A percentile compares a stretch with the other conserved stretches of the same genome.
These are phyloP conservation scores for Lucilia sericata DNA, from an alignment of 1,140 invertebrate species.

Conservation along the genomic window DNA sequence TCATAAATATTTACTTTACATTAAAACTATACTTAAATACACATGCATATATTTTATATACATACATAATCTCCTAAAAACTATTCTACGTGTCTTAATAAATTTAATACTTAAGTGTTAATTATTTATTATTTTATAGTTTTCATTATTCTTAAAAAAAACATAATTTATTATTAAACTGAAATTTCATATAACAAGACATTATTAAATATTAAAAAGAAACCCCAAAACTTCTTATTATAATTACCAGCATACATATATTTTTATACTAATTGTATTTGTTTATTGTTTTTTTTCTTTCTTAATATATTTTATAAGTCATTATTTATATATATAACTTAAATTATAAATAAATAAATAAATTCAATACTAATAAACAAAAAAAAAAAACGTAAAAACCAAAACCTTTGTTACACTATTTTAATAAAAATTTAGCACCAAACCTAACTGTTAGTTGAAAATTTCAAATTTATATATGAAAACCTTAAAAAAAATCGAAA, in stretches of 20 bases:
- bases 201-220: background rate
- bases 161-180: background rate
- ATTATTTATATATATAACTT: background rate
- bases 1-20: background rate
- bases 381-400: background rate
- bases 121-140: background rate
- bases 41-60: background rate
- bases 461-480: too few relatives aligned
- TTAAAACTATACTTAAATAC: background rate
- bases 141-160: background rate
- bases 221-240: background rate
- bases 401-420: slow-evolving; percentile 3
- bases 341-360: background rate
- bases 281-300: background rate
- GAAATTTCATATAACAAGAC: background rate
- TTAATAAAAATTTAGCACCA: background rate
- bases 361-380: slow-evolving; percentile 7
- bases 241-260: background rate
- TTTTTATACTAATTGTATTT: slow-evolving; percentile 20
- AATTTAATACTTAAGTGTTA: slow-evolving; percentile 2
- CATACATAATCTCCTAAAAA: slow-evolving; percentile 7
- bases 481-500: too few relatives aligned
- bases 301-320: background rate
- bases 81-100: slow-evolving; percentile 27
- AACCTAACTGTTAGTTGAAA: background rate